phyloP scores from a whole-genome alignment of 2,113 vertebrate species.

The Elanus axillaris region DNA sequence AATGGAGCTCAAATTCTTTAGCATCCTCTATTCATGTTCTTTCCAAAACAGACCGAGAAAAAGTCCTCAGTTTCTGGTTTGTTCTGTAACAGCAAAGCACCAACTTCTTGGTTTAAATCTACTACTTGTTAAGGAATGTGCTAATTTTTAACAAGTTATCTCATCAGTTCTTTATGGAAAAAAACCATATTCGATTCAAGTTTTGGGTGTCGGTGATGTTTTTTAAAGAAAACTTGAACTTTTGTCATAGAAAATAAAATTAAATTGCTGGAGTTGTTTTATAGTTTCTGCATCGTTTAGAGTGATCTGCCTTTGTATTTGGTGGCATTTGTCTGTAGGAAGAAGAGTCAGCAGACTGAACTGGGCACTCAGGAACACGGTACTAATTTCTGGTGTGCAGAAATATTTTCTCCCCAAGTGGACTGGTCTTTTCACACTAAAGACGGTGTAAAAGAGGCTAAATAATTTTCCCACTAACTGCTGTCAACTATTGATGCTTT shows the following conservation, averaged over 20 bases:
- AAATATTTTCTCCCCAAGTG: background rate
- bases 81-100: background rate
- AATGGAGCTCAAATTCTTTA: background rate
- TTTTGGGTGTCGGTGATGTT: background rate
- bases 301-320: background rate
- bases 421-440: background rate
- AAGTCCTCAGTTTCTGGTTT: background rate
- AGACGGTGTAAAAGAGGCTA: background rate
- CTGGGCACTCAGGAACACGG: rapidly evolving
- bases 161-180: background rate
- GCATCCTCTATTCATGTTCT: background rate
- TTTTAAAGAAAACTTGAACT: background rate
- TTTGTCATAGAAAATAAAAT: background rate
- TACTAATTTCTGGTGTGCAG: background rate
- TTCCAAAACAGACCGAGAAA: background rate
- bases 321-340: background rate
- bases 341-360: background rate
- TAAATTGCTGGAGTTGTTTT: background rate
- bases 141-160: background rate
- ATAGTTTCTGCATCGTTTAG: background rate
- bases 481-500: background rate
- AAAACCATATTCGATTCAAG: background rate
- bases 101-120: background rate
- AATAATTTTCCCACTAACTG: background rate
- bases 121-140: background rate